phyloP scores from a whole-genome alignment of 2,888 invertebrate genomes.

The Bibio marci region DNA sequence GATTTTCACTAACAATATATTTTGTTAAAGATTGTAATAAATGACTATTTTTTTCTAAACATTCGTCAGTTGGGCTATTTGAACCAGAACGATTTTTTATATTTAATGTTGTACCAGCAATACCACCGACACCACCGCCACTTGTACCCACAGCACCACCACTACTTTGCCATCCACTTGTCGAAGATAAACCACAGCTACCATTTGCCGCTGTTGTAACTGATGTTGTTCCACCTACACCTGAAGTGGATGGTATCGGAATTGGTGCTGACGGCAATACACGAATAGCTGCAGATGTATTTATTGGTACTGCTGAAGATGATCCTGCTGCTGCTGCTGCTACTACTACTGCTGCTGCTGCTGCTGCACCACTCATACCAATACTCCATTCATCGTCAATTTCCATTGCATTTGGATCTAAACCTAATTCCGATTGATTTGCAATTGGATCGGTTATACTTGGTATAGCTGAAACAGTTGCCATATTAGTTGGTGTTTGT shows the following conservation, averaged over 20 bases:
- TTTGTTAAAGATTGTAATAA: conserved; percentile 51
- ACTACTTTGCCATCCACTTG: too few species aligned
- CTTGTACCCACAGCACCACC: too few species aligned
- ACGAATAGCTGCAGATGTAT: too few species aligned
- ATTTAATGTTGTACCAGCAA: conserved; percentile 14
- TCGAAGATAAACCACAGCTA: not conserved
- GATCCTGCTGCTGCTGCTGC: conserved; percentile 22
- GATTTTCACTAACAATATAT: conserved; percentile 51
- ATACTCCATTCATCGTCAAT: conserved; percentile 19
- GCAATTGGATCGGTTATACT: conserved; percentile 27
- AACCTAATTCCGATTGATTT: conserved; percentile 16
- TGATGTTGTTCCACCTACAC: too few species aligned
- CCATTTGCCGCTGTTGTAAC: too few species aligned
- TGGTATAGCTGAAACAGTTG: conserved; percentile 26
- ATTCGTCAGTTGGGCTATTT: conserved; percentile 24
- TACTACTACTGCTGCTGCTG: conserved; percentile 19
- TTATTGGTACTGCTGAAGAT: too few species aligned
- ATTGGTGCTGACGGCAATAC: too few species aligned
- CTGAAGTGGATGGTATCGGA: too few species aligned
- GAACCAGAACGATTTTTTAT: conserved; percentile 21
- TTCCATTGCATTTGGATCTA: conserved; percentile 25
- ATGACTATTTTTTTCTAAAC: conserved; percentile 46
- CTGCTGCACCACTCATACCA: conserved; percentile 21
- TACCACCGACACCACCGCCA: too few species aligned
- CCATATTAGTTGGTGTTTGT: conserved; percentile 33